phyloP scores from a whole-genome alignment of 1,140 invertebrate genomes.

The Drosophila sucinea region DNA sequence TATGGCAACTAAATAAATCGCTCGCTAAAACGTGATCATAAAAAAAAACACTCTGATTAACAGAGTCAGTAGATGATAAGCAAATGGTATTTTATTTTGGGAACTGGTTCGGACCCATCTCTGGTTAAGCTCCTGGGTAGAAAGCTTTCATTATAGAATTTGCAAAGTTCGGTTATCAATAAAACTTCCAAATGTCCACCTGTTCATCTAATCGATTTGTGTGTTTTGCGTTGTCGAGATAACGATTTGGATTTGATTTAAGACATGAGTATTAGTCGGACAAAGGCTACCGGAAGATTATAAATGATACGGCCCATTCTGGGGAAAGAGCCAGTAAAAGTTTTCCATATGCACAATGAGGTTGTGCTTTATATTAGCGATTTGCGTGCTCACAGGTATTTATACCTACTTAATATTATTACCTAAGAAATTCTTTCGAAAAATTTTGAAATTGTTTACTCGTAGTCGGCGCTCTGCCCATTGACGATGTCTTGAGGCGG shows the following conservation, averaged over 20 bases:
- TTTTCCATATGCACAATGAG: conserved; percentile 54
- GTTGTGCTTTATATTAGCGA: conserved; percentile 51
- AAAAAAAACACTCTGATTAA: not conserved
- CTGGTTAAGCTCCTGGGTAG: not conserved
- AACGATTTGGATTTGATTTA: conserved; percentile 38
- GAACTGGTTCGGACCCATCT: not conserved
- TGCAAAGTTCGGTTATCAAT: conserved; percentile 15
- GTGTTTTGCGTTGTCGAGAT: conserved; percentile 29
- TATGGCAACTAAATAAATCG: conserved; percentile 50
- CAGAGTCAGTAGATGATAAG: no score
- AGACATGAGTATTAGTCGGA: not conserved
- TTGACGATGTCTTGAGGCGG: conserved; percentile 39
- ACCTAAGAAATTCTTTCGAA: not conserved
- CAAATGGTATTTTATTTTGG: not conserved
- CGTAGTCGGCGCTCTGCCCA: conserved; percentile 48
- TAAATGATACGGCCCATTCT: conserved; percentile 47
- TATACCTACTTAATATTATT: conserved; percentile 20
- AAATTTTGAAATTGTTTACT: not conserved
- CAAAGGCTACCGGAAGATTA: conserved; percentile 28
- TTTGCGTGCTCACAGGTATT: conserved; percentile 59
- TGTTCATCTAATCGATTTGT: conserved; percentile 10
- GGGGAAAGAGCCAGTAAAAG: conserved; percentile 29
- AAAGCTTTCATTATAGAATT: not conserved
- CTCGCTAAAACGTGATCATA: conserved; percentile 13
- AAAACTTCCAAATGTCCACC: not conserved